A percentile compares a stretch with the other conserved stretches of the same genome.
Evolutionary conservation across 2,888 invertebrate species (phyloP).

Genomic region (Thumatha senex): DNA sequence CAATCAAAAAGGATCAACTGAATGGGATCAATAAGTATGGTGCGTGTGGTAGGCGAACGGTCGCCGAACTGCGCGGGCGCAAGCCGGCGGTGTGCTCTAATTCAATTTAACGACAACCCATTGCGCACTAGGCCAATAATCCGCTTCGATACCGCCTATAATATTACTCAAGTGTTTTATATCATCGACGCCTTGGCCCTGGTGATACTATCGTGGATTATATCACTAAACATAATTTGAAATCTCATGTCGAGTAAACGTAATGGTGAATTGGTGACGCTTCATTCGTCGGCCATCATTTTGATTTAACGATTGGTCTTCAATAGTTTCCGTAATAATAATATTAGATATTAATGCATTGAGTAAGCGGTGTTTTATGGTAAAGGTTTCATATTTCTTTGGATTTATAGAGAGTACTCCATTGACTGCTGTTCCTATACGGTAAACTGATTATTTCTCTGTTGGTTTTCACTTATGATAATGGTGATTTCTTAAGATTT

Average conservation of each 20-base stretch:
- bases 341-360: constrained; percentile 39
- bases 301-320: constrained; percentile 50
- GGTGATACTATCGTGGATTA: constrained; percentile 27
- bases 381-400: constrained; percentile 45
- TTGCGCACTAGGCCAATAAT: constrained; percentile 58
- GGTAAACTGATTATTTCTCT: constrained; percentile 18
- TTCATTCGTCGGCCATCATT: constrained; percentile 44
- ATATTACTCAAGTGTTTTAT: constrained; percentile 55
- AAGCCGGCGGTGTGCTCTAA: constrained; percentile 72
- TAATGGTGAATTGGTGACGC: constrained; percentile 18
- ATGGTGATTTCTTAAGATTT: constrained; percentile 20
- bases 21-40: constrained; percentile 75
- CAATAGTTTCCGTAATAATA: constrained; percentile 36
- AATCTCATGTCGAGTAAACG: constrained; percentile 40
- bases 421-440: constrained; percentile 21
- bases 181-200: constrained; percentile 45
- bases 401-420: constrained; percentile 36
- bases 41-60: constrained; percentile 77
- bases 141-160: constrained; percentile 53
- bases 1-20: constrained; percentile 78
- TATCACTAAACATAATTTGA: constrained; percentile 51
- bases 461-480: constrained; percentile 28
- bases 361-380: constrained; percentile 44
- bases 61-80: constrained; percentile 83
- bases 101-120: constrained; percentile 79